phyloP scores from a whole-genome alignment of 1,140 invertebrate species.

The Drosophila nannoptera region DNA sequence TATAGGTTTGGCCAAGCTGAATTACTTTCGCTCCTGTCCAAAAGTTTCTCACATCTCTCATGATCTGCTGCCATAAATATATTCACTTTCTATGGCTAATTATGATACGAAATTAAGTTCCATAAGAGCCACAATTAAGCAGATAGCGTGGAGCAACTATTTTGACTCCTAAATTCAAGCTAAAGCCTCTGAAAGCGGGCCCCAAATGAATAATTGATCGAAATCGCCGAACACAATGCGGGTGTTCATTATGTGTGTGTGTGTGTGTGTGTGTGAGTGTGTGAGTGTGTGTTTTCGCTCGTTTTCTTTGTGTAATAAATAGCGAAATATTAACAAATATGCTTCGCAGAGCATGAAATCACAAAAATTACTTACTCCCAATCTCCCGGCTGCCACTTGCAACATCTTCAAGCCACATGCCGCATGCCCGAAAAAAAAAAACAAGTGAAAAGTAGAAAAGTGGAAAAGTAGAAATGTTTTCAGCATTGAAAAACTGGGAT shows the following conservation, averaged over 20 bases:
- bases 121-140: slow-evolving; percentile 25
- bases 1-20: neutral
- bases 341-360: slow-evolving; percentile 74
- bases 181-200: slow-evolving; percentile 21
- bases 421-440: neutral
- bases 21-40: neutral
- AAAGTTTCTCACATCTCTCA: neutral
- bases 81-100: slow-evolving; percentile 24
- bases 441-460: slow-evolving; percentile 54
- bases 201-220: slow-evolving; percentile 44
- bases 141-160: slow-evolving; percentile 35
- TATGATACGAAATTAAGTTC: slow-evolving; percentile 9
- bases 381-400: slow-evolving; percentile 5
- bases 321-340: slow-evolving; percentile 76
- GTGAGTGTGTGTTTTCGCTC: slow-evolving; percentile 17
- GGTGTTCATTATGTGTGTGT: slow-evolving; percentile 23
- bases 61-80: neutral
- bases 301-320: slow-evolving; percentile 56
- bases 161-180: slow-evolving; percentile 13
- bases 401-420: slow-evolving; percentile 21
- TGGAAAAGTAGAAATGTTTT: slow-evolving; percentile 46
- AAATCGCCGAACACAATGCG: slow-evolving; percentile 45
- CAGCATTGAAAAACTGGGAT: slow-evolving; percentile 38
- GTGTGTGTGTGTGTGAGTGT: slow-evolving; percentile 27
- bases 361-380: slow-evolving; percentile 58